Conservation (phyloP, 2,797 vertebrate genomes). For the Alouatta caraya region DNA sequence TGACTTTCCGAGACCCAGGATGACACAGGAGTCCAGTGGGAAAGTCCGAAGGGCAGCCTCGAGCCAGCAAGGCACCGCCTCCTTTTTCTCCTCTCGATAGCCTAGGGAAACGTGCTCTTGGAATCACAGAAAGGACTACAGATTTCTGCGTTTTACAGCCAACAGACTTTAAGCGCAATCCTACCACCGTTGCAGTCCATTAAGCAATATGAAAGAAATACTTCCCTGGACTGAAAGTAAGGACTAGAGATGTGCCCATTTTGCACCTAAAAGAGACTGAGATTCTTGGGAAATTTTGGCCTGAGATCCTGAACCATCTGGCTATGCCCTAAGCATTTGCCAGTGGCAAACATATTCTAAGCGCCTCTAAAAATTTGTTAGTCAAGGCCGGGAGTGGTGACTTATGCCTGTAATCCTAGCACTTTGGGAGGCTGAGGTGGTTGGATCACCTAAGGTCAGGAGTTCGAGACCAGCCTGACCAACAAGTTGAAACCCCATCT, state of each 20-base stretch:
- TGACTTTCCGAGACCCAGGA: not conserved
- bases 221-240: not conserved
- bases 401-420: too few relatives aligned
- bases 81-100: not conserved
- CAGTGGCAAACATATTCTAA: not conserved
- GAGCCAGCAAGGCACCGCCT: not conserved
- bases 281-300: not conserved
- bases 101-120: not conserved
- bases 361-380: not conserved
- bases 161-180: not conserved
- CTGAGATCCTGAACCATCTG: not conserved
- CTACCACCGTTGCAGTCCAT: not conserved
- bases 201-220: not conserved
- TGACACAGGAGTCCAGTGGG: not conserved
- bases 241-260: not conserved
- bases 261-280: not conserved
- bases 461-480: too few relatives aligned
- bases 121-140: not conserved
- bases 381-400: too few relatives aligned
- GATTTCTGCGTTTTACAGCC: not conserved
- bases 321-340: not conserved
- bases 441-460: too few relatives aligned
- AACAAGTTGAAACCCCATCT: too few relatives aligned
- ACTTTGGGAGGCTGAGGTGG: too few relatives aligned
- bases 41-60: not conserved